These are phyloP conservation scores for Rana temporaria DNA, from an alignment of 2,113 vertebrate genomes.

Conservation along the genomic window DNA sequence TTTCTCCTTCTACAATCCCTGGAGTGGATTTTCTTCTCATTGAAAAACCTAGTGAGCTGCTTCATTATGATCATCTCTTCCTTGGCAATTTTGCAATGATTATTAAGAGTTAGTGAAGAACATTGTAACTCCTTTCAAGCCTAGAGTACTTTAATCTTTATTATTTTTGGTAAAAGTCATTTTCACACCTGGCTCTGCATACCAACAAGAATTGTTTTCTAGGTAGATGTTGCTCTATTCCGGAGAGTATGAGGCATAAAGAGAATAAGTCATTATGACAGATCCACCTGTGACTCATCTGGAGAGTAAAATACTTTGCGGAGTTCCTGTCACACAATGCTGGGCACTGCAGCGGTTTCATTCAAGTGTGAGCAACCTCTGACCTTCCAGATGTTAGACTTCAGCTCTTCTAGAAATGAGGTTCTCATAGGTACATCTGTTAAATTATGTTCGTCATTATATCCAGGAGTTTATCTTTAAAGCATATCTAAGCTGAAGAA, in stretches of 20 bases:
- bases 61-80: too few relatives aligned
- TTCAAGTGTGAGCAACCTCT: conserved; percentile 22
- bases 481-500: too few relatives aligned
- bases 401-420: not conserved
- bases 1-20: too few relatives aligned
- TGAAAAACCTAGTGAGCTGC: too few relatives aligned
- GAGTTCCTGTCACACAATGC: conserved; percentile 32
- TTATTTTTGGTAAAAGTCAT: not conserved
- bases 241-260: conserved; percentile 46
- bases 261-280: conserved; percentile 13
- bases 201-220: not conserved
- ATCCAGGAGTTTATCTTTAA: not conserved
- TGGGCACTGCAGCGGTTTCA: conserved; percentile 4
- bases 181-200: not conserved
- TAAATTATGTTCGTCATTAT: not conserved
- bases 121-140: too few relatives aligned
- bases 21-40: too few relatives aligned
- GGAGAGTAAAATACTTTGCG: conserved; percentile 21
- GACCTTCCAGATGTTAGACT: conserved; percentile 22
- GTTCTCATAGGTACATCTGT: not conserved
- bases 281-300: conserved; percentile 1
- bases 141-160: too few relatives aligned
- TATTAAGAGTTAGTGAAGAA: too few relatives aligned
- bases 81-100: too few relatives aligned
- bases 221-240: conserved; percentile 41